Conservation (phyloP, 2,888 invertebrate species). For the Eilema sororculum region DNA sequence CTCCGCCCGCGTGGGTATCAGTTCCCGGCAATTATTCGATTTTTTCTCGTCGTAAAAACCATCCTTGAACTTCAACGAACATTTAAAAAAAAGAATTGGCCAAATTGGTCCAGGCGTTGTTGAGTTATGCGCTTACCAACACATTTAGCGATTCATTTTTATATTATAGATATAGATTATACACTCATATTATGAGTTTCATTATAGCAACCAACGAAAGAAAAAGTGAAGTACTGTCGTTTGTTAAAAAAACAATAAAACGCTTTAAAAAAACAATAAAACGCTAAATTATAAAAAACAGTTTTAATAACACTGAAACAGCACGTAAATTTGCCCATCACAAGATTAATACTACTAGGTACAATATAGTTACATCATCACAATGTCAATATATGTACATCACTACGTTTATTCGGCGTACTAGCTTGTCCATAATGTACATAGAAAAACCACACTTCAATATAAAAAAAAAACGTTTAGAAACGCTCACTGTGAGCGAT, state of each 20-base stretch:
- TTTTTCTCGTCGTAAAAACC: too few relatives aligned
- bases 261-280: slow-evolving; percentile 37
- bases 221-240: neutral
- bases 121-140: too few relatives aligned
- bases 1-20: too few relatives aligned
- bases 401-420: slow-evolving; percentile 27
- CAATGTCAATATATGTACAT: slow-evolving; percentile 66
- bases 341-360: slow-evolving; percentile 76
- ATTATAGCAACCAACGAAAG: too few relatives aligned
- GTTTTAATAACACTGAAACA: slow-evolving; percentile 80
- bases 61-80: too few relatives aligned
- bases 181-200: too few relatives aligned
- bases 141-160: too few relatives aligned
- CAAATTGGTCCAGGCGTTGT: too few relatives aligned
- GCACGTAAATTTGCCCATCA: slow-evolving; percentile 79
- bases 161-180: too few relatives aligned
- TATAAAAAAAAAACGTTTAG: slow-evolving; percentile 41
- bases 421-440: slow-evolving; percentile 42
- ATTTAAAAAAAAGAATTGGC: too few relatives aligned
- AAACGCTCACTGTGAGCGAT: slow-evolving; percentile 57
- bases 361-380: slow-evolving; percentile 69
- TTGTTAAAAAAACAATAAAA: slow-evolving; percentile 33
- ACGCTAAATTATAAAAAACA: slow-evolving; percentile 57
- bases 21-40: too few relatives aligned
- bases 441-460: slow-evolving; percentile 26